Conservation (phyloP, 1,140 invertebrate genomes). For the Nixonia krombeini region DNA sequence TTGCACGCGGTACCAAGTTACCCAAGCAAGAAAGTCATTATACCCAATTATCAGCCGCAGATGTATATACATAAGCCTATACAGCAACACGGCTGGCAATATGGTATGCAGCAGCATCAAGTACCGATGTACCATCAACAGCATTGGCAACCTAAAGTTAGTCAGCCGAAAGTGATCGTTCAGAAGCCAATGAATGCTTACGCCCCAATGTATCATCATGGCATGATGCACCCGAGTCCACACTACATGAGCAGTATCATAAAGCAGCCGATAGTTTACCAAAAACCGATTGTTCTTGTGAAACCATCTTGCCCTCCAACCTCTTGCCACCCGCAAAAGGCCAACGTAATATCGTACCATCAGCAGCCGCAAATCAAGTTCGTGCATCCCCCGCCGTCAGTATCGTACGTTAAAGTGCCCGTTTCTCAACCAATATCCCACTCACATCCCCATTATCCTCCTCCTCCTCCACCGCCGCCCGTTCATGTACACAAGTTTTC, state of each 20-base stretch:
- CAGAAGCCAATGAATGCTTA: slow-evolving; percentile 52
- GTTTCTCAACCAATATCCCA: slow-evolving; percentile 33
- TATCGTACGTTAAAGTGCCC: slow-evolving; percentile 23
- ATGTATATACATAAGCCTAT: slow-evolving; percentile 13
- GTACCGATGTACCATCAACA: slow-evolving; percentile 5
- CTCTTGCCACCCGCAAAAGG: slow-evolving; percentile 32
- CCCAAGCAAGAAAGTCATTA: slow-evolving; percentile 33
- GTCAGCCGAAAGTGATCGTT: slow-evolving; percentile 43
- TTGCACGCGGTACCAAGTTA: slow-evolving; percentile 38
- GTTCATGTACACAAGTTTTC: slow-evolving; percentile 22
- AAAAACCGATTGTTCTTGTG: slow-evolving; percentile 32
- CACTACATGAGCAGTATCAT: no score
- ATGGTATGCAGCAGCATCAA: no score
- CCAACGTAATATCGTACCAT: slow-evolving; percentile 25
- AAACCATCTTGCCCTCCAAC: slow-evolving; percentile 16
- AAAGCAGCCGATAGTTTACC: slow-evolving; percentile 27
- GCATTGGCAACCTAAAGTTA: slow-evolving; percentile 21
- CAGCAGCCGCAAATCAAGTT: slow-evolving; percentile 47
- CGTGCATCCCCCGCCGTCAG: slow-evolving; percentile 35
- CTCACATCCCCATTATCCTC: slow-evolving; percentile 21
- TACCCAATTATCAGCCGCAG: slow-evolving; percentile 26
- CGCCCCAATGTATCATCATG: slow-evolving; percentile 48
- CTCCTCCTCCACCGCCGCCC: slow-evolving; percentile 5
- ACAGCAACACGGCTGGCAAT: slow-evolving; percentile 5
- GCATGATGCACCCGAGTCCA: slow-evolving; percentile 15